Percentiles rank a stretch among this genome's conserved stretches.
Conservation (phyloP, 1,140 invertebrate species). For the Arctopsyche grandis region DNA sequence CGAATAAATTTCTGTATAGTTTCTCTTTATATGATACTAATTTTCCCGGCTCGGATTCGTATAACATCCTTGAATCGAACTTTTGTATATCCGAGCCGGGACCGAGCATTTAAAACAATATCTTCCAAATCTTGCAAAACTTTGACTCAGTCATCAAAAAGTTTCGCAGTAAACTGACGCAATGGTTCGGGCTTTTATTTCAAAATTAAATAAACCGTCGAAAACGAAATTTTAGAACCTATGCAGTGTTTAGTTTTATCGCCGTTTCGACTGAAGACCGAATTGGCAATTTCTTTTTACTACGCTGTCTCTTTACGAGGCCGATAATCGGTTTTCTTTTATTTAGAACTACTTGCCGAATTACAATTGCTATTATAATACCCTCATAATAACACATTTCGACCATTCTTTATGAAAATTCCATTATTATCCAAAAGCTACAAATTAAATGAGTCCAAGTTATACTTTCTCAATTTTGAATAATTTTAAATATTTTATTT, state of each 20-base stretch:
- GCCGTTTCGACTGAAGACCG: neutral
- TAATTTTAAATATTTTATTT: too few species aligned
- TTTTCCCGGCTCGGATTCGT: neutral
- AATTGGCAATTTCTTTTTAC: too few species aligned
- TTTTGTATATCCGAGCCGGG: neutral
- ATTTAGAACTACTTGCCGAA: too few species aligned
- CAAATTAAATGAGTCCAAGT: too few species aligned
- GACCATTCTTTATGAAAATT: too few species aligned
- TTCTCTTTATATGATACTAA: constrained; percentile 4
- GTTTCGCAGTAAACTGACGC: constrained; percentile 1
- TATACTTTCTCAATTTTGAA: neutral
- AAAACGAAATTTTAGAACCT: constrained; percentile 4
- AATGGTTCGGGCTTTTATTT: neutral
- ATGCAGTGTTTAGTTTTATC: constrained; percentile 1
- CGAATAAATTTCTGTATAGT: constrained; percentile 10
- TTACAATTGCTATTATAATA: too few species aligned
- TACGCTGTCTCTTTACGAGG: too few species aligned
- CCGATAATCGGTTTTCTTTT: neutral
- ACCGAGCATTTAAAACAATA: neutral
- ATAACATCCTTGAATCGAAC: neutral
- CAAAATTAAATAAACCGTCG: constrained; percentile 25
- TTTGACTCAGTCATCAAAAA: constrained; percentile 14
- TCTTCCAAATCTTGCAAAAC: neutral
- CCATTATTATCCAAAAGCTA: neutral
- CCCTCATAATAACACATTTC: too few species aligned